Base-by-base conservation (phyloP, 1,140 invertebrate species). In the Sminthurinus signatus region DNA sequence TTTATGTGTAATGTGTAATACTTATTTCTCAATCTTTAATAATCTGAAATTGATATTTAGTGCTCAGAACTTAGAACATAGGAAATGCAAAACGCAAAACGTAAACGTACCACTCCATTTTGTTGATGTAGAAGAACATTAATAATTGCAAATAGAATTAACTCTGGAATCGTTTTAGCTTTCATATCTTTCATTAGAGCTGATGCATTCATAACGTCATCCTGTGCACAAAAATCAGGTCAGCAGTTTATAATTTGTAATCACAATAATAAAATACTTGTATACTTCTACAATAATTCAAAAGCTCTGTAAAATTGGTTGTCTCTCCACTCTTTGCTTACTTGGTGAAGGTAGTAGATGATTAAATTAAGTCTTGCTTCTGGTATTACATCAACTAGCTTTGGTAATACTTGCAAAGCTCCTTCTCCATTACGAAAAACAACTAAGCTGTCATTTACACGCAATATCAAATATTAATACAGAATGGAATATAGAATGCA, bases 331-430 rank as follows among this genome's bases (percentile, higher is more conserved):
- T 36, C 15, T 36, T 36, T 36, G 15, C 29, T 31, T 50, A 85
- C 85, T 80, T 93, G 89, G 73, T 89, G 88, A 15, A 99, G 81
- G 75, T 97, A 86, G 77, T 96, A 93, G 52, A 98, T 95, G 2
- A 96, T 92, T 42, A 99, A 82, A 81, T 99, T 99, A 0, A 96
- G 79, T 59, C 94, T 82, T 4, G 96, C 96, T 80, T 99, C 96
- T 12, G 95, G 92, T 60, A 99, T 89, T 0, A 98, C 88, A 77
- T 97, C 94, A 2, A 99, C 86, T 19, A 98, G 77, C 29, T 87
- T 85, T 0, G 96, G 95, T 43, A 98, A 79, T 17, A 95, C 83
- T 82, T 93, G 81, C 31, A 99, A 78, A 3, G 96, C 93, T 14
- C 92, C 92, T 77, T 98, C 93, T 0, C 96, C 96, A 67, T 87